phyloP scores from a whole-genome alignment of 2,113 vertebrate genomes.

The Apodemus speciosus region DNA sequence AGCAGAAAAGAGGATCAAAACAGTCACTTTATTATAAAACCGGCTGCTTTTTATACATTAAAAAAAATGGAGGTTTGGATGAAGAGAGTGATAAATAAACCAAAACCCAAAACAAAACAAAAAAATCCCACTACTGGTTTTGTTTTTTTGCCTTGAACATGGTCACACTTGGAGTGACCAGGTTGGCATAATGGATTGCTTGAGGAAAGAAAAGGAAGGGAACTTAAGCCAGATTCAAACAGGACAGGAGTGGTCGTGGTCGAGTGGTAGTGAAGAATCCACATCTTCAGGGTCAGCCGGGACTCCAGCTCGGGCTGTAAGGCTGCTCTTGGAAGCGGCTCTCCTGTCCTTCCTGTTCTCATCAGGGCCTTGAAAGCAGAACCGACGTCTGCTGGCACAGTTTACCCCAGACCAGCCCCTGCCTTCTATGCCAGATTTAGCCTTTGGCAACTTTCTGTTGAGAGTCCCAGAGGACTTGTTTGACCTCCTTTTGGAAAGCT shows the following conservation, averaged over 20 bases:
- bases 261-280: background rate
- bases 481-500: constrained; percentile 80
- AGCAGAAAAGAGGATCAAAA: background rate
- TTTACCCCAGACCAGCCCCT: constrained; percentile 65
- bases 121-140: background rate
- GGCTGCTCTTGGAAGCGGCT: constrained; percentile 50
- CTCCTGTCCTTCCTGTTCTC: constrained; percentile 54
- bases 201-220: constrained; percentile 26
- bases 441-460: constrained; percentile 70
- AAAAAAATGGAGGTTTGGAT: background rate
- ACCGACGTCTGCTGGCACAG: constrained; percentile 67
- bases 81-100: background rate
- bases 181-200: background rate
- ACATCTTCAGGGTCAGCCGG: constrained; percentile 28
- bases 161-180: background rate
- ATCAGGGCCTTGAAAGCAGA: constrained; percentile 70
- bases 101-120: background rate
- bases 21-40: constrained; percentile 19
- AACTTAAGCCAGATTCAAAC: constrained; percentile 30
- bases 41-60: background rate
- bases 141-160: constrained; percentile 1
- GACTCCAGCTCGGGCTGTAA: constrained; percentile 1
- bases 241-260: background rate
- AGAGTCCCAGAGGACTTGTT: constrained; percentile 72
- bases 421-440: constrained; percentile 74